Evolutionary conservation across 2,113 vertebrate species (phyloP), one percentile per base, ranked within the genome.

Genomic region (Lepisosteus osseus): DNA sequence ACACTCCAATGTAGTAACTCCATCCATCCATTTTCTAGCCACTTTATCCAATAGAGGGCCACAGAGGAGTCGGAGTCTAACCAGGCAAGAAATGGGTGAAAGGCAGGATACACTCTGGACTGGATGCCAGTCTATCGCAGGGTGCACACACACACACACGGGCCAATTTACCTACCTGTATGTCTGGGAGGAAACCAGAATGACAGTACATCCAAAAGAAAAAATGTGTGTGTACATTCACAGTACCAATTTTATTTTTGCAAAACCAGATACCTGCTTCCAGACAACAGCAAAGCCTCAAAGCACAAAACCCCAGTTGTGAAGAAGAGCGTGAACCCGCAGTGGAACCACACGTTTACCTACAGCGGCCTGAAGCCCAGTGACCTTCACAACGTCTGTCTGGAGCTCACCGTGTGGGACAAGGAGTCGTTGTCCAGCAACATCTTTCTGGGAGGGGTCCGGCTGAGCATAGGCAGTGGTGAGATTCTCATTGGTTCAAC

Each of bases 321-420:
- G 71, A 95, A 91, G 47, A 96, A 93, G 78, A 95, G 90, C 0
- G 93, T 99, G 65, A 98, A 97, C 78, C 97, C 97, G 3, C 91
- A 89, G 70, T 99, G 97, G 97, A 98, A 99, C 83, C 95, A 98
- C 78, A 97, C 91, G 13, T 99, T 99, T 83, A 86, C 88, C 56
- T 99, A 98, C 86, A 92, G 92, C 42, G 95, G 94, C 66, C 86
- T 99, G 82, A 87, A 90, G 81, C 87, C 92, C 0, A 87, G 80
- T 59, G 97, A 99, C 81, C 92, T 99, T 70, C 86, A 83, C 76
- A 96, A 95, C 2, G 92, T 94, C 75, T 98, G 94, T 77, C 84
- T 99, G 72, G 97, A 99, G 80, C 85, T 99, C 75, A 99, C 97
- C 0, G 87, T 99, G 69, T 99, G 97, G 97, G 97, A 97, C 91